Conservation (phyloP, 2,888 invertebrate species). For the Lamproptera curius region DNA sequence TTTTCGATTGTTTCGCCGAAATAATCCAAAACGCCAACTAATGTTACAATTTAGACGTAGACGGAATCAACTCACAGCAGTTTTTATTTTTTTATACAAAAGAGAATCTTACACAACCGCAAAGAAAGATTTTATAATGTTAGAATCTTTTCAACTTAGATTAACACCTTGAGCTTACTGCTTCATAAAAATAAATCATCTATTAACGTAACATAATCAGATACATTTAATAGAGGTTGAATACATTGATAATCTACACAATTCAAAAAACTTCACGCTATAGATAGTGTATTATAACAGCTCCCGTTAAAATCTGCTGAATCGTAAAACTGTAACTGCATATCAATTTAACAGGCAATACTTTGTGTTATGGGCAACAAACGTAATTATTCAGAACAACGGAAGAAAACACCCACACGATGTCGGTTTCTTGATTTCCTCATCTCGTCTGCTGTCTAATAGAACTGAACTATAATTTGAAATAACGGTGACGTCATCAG, state of each 20-base stretch:
- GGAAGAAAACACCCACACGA: no score
- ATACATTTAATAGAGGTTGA: slow-evolving; percentile 39
- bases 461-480: no score
- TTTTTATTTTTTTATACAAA: slow-evolving; percentile 41
- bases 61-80: slow-evolving; percentile 60
- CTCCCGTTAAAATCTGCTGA: no score
- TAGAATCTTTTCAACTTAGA: slow-evolving; percentile 32
- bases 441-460: no score
- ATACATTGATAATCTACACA: not conserved
- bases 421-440: no score
- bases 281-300: not conserved
- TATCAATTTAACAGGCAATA: no score
- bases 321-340: no score
- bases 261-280: not conserved
- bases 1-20: slow-evolving; percentile 11
- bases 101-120: slow-evolving; percentile 65
- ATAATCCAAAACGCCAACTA: slow-evolving; percentile 23
- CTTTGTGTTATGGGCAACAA: no score
- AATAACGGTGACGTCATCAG: no score
- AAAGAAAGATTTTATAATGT: slow-evolving; percentile 47
- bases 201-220: slow-evolving; percentile 66
- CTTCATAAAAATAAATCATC: slow-evolving; percentile 22
- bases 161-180: not conserved
- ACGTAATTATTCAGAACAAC: no score
- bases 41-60: slow-evolving; percentile 49